phyloP scores from a whole-genome alignment of 1,140 invertebrate genomes.

The Cyrtorhinus lividipennis region DNA sequence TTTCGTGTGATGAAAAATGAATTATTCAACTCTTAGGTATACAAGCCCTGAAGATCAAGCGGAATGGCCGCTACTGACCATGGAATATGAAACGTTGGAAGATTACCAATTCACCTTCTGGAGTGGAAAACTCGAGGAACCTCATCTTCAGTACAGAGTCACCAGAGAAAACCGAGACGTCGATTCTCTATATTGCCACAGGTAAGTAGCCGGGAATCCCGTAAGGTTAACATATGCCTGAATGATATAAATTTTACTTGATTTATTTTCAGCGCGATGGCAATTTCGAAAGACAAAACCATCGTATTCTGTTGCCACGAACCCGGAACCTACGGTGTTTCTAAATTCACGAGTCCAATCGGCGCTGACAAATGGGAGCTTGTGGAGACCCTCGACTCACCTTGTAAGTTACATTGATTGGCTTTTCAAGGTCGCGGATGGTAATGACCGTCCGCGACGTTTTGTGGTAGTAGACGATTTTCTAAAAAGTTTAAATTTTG shows the following conservation, averaged over 20 bases:
- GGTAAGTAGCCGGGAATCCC: conserved; percentile 33
- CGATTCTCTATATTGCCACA: conserved; percentile 56
- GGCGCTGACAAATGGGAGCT: conserved; percentile 43
- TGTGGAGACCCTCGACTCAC: conserved; percentile 40
- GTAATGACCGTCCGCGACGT: no score
- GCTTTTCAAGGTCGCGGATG: no score
- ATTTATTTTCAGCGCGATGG: conserved; percentile 42
- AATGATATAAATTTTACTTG: background rate
- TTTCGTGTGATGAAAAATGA: background rate
- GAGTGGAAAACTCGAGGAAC: conserved; percentile 62
- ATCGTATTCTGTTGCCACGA: conserved; percentile 44
- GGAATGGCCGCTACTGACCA: conserved; percentile 53
- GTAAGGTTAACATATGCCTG: background rate
- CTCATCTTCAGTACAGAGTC: conserved; percentile 48
- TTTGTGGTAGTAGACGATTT: no score
- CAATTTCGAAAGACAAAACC: conserved; percentile 39
- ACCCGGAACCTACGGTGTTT: conserved; percentile 38
- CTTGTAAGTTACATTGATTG: conserved; percentile 25
- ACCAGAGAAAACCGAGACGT: conserved; percentile 38
- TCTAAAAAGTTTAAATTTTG: no score
- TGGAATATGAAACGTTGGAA: conserved; percentile 56
- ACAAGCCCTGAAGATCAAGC: conserved; percentile 40
- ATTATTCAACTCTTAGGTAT: no score
- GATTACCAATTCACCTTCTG: conserved; percentile 60
- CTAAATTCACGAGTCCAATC: conserved; percentile 37